Percentiles rank a stretch among this genome's conserved stretches.
phyloP scores from a whole-genome alignment of 2,113 vertebrate genomes.

The Vulpes lagopus region DNA sequence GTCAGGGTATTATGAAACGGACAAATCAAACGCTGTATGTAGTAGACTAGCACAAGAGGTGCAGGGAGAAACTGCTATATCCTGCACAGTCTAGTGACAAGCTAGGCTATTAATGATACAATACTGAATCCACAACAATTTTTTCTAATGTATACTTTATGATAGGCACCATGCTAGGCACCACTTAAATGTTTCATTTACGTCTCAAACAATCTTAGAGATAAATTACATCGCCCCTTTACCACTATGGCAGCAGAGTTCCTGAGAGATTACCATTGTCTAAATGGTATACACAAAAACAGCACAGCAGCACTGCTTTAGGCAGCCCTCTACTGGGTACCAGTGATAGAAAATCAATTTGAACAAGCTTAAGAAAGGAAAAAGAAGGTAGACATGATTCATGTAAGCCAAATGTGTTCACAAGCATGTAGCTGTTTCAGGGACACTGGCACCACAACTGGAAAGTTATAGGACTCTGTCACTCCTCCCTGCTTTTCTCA shows the following conservation, averaged over 20 bases:
- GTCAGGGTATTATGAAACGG: background rate
- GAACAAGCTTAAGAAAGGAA: background rate
- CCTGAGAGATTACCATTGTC: background rate
- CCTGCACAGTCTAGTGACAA: background rate
- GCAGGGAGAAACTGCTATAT: background rate
- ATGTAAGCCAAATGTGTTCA: background rate
- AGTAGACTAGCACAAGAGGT: background rate
- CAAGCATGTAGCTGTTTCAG: background rate
- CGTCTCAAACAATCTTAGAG: background rate
- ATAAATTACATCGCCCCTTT: background rate
- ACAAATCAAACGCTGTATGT: background rate
- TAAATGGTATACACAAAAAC: background rate
- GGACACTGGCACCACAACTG: background rate
- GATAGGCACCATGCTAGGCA: background rate
- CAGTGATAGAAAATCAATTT: background rate
- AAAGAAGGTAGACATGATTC: background rate
- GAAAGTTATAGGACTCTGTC: background rate
- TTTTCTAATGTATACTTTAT: background rate
- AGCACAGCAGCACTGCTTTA: background rate
- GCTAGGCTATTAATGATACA: background rate
- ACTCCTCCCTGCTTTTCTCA: background rate
- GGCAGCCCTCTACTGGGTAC: background rate
- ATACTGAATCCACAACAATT: no score
- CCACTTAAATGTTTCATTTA: background rate
- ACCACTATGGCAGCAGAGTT: background rate